Percentiles rank a stretch among this genome's conserved stretches.
phyloP scores from a whole-genome alignment of 2,113 vertebrate genomes.

The Atractosteus spatula region DNA sequence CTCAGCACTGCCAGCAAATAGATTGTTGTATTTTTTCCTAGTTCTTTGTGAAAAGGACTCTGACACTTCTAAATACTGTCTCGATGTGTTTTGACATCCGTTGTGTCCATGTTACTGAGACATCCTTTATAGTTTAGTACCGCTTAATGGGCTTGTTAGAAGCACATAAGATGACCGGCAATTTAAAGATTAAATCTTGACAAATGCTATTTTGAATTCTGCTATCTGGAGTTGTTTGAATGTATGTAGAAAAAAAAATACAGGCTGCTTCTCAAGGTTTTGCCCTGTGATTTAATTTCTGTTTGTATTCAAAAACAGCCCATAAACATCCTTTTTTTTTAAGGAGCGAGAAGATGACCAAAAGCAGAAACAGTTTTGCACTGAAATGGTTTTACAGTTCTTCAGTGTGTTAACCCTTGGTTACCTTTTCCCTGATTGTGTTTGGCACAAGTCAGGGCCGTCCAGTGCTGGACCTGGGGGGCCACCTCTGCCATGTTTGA shows the following conservation, averaged over 20 bases:
- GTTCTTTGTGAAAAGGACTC: not conserved
- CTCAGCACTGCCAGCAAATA: too few relatives aligned
- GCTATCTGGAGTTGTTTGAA: conserved; percentile 56
- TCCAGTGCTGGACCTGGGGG: too few relatives aligned
- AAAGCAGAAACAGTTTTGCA: too few relatives aligned
- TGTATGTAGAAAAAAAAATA: conserved; percentile 61
- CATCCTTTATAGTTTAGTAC: not conserved
- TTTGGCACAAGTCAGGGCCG: too few relatives aligned
- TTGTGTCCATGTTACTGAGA: not conserved
- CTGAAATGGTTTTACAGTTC: too few relatives aligned
- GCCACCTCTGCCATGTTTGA: too few relatives aligned
- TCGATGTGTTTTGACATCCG: not conserved
- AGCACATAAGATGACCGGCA: not conserved
- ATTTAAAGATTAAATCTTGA: conserved; percentile 3
- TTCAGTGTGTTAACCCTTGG: too few relatives aligned
- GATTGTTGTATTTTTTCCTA: too few relatives aligned
- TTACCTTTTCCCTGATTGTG: too few relatives aligned
- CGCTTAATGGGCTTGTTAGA: not conserved
- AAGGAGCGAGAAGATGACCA: too few relatives aligned
- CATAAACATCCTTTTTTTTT: too few relatives aligned
- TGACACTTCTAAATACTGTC: not conserved
- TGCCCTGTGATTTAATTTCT: conserved; percentile 39
- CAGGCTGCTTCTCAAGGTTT: conserved; percentile 56
- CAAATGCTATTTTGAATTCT: conserved; percentile 15
- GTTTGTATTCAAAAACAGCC: conserved; percentile 14